phyloP scores from a whole-genome alignment of 2,888 invertebrate genomes.

The Ennomos erosarius region DNA sequence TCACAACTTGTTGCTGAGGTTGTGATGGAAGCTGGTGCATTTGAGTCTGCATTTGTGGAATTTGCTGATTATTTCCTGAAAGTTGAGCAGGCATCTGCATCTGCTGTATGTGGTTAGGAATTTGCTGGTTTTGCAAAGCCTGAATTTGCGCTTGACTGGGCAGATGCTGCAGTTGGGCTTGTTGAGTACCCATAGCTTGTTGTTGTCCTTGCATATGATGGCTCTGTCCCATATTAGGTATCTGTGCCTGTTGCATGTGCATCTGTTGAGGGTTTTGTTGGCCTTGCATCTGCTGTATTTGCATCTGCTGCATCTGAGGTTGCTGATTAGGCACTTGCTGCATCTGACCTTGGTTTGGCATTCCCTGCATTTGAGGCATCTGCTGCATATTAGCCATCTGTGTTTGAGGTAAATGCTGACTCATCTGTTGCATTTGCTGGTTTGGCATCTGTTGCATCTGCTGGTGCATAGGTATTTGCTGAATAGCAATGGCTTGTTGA shows the following conservation, averaged over 20 bases:
- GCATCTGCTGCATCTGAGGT: slow-evolving; percentile 82
- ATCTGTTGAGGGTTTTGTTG: slow-evolving; percentile 80
- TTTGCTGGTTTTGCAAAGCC: slow-evolving; percentile 82
- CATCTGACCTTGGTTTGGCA: slow-evolving; percentile 78
- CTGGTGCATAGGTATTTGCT: slow-evolving; percentile 83
- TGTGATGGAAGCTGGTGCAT: slow-evolving; percentile 82
- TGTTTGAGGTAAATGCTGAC: slow-evolving; percentile 77
- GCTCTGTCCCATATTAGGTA: slow-evolving; percentile 75
- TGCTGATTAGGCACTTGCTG: slow-evolving; percentile 78
- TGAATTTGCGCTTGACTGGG: slow-evolving; percentile 82
- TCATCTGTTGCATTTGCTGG: slow-evolving; percentile 83
- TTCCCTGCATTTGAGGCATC: slow-evolving; percentile 80
- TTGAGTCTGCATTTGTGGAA: slow-evolving; percentile 82
- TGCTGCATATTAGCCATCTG: slow-evolving; percentile 81
- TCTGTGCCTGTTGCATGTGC: slow-evolving; percentile 82
- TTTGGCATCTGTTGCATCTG: slow-evolving; percentile 83
- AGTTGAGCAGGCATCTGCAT: slow-evolving; percentile 80
- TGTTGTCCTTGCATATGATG: slow-evolving; percentile 81
- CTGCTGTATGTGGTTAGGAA: slow-evolving; percentile 83
- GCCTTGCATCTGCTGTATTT: slow-evolving; percentile 81
- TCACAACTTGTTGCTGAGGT: slow-evolving; percentile 79
- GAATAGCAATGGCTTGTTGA: slow-evolving; percentile 79
- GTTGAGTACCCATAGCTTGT: slow-evolving; percentile 75
- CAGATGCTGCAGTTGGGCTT: slow-evolving; percentile 80
- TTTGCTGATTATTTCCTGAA: slow-evolving; percentile 75